Percentiles rank a stretch among this genome's conserved stretches.
These are phyloP conservation scores for Pedionomus torquatus DNA, from an alignment of 2,113 vertebrate species.

Conservation along the genomic window DNA sequence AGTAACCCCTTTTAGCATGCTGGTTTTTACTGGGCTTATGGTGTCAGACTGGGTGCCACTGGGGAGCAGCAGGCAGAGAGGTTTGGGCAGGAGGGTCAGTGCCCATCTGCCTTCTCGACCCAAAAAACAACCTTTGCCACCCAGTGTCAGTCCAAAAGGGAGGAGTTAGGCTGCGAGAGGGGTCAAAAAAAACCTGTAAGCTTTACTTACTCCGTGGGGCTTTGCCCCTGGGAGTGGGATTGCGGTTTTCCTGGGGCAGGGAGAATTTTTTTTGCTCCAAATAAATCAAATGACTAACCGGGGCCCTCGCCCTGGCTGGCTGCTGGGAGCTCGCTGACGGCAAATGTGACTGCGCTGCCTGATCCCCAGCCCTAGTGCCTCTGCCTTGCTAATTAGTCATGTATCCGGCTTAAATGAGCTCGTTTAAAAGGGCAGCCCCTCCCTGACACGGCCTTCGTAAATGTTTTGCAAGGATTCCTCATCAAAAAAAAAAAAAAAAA, in stretches of 20 bases:
- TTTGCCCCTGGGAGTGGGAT: background rate
- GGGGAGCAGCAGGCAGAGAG: background rate
- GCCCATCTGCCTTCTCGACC: background rate
- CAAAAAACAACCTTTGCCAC: background rate
- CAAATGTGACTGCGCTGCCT: fast-evolving
- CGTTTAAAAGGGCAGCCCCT: background rate
- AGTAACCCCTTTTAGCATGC: background rate
- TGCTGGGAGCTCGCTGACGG: background rate
- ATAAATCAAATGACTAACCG: background rate
- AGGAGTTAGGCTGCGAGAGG: fast-evolving
- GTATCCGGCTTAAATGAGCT: background rate
- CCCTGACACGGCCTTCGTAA: background rate
- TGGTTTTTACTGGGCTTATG: background rate
- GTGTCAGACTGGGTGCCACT: fast-evolving
- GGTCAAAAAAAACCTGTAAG: background rate
- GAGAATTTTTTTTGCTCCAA: background rate
- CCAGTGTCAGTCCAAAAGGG: fast-evolving
- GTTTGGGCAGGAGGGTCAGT: background rate
- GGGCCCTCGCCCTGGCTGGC: background rate
- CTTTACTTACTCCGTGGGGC: background rate
- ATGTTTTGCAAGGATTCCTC: background rate
- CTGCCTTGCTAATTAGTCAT: background rate
- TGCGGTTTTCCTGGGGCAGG: background rate
- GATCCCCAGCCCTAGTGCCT: background rate
- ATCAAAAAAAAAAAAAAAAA: background rate